Evolutionary conservation across 2,888 invertebrate species (phyloP).

Genomic region (Bugula neritina): DNA sequence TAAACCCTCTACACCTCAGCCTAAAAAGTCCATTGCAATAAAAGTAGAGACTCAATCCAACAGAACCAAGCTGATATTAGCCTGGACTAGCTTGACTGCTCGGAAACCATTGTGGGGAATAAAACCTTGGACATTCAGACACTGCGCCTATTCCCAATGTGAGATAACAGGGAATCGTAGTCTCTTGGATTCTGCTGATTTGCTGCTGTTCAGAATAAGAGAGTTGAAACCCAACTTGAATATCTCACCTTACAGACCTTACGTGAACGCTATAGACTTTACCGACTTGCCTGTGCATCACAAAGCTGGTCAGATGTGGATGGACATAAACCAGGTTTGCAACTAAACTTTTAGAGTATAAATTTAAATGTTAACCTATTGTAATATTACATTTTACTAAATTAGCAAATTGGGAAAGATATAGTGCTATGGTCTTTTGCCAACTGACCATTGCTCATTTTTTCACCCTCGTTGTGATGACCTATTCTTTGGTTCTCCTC

Average conservation of each 20-base stretch:
- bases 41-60: too few relatives aligned
- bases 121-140: slow-evolving; percentile 1
- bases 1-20: too few relatives aligned
- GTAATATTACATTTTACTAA: too few relatives aligned
- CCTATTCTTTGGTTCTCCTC: too few relatives aligned
- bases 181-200: not conserved
- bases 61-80: slow-evolving; percentile 16
- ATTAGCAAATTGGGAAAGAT: too few relatives aligned
- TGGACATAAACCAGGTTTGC: slow-evolving; percentile 23
- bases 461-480: too few relatives aligned
- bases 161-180: slow-evolving; percentile 11
- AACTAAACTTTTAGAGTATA: too few relatives aligned
- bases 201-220: slow-evolving; percentile 20
- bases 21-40: too few relatives aligned
- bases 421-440: too few relatives aligned
- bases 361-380: too few relatives aligned
- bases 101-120: slow-evolving; percentile 19
- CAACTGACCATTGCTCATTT: too few relatives aligned
- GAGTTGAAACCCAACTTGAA: not conserved
- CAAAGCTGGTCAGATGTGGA: not conserved
- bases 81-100: not conserved
- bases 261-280: not conserved
- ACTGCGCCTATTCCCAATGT: not conserved
- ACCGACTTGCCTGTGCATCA: slow-evolving; percentile 1
- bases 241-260: not conserved